A percentile compares a stretch with the other conserved stretches of the same genome.
These are phyloP conservation scores for Craseonycteris thonglongyai DNA, from an alignment of 2,113 vertebrate genomes.

Conservation along the genomic window DNA sequence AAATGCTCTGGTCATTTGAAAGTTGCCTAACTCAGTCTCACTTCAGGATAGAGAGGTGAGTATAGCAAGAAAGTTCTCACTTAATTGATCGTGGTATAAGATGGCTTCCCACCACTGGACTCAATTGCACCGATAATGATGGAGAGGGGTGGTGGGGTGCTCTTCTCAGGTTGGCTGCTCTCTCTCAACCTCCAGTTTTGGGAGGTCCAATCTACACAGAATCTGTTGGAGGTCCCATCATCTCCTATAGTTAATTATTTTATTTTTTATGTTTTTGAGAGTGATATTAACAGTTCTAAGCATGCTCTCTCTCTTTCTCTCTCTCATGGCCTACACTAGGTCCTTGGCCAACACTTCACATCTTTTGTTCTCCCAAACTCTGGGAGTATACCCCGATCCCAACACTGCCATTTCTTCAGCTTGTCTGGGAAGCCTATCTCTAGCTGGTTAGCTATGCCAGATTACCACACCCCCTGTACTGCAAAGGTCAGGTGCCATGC, in stretches of 20 bases:
- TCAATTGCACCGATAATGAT: too few species aligned
- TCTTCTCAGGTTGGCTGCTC: neutral
- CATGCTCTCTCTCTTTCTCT: neutral
- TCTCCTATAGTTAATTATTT: neutral
- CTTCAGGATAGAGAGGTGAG: neutral
- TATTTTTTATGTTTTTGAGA: too few species aligned
- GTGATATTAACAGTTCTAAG: neutral
- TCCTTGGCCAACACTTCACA: neutral
- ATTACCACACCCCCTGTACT: neutral
- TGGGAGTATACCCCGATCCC: neutral
- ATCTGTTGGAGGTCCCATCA: neutral
- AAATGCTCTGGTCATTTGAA: neutral
- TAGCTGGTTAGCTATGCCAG: neutral
- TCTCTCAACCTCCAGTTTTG: neutral
- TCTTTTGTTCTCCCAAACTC: neutral
- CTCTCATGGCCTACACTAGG: neutral
- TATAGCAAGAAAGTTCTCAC: neutral
- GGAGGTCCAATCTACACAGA: neutral
- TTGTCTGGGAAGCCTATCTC: neutral
- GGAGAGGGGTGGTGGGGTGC: neutral
- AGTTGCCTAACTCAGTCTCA: neutral
- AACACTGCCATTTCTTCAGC: neutral
- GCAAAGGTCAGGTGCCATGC: neutral
- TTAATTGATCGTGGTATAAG: neutral
- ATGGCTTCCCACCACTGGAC: neutral